A percentile compares a stretch with the other conserved stretches of the same genome.
Evolutionary conservation across 2,888 invertebrate genomes (phyloP).

Genomic region (Ochlodes sylvanus): DNA sequence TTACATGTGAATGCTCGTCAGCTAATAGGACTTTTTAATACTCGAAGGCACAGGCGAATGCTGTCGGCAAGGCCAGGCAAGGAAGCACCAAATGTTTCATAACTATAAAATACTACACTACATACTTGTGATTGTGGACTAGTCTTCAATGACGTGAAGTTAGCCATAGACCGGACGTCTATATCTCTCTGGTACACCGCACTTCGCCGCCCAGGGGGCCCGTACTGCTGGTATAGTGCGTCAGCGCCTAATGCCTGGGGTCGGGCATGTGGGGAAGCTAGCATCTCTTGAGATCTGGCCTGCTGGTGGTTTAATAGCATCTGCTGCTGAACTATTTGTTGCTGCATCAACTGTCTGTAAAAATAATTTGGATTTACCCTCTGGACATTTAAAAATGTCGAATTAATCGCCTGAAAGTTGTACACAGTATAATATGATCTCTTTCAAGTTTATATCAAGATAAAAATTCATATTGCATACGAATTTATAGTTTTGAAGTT

Average conservation of each 20-base stretch:
- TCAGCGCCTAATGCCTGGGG: constrained; percentile 77
- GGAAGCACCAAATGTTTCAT: too few relatives aligned
- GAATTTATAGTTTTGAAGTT: too few relatives aligned
- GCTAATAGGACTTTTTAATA: too few relatives aligned
- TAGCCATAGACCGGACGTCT: constrained; percentile 76
- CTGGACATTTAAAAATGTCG: too few relatives aligned
- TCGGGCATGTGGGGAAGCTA: constrained; percentile 68
- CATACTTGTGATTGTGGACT: constrained; percentile 71
- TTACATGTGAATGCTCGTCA: too few relatives aligned
- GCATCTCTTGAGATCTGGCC: constrained; percentile 85
- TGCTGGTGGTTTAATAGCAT: constrained; percentile 75
- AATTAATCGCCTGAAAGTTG: too few relatives aligned
- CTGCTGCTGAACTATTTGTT: constrained; percentile 80
- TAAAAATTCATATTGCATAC: too few relatives aligned
- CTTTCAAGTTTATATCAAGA: too few relatives aligned
- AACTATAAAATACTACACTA: too few relatives aligned
- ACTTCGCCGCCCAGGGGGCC: constrained; percentile 74
- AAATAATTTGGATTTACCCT: constrained; percentile 1
- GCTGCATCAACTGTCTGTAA: constrained; percentile 75
- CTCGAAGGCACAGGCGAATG: too few relatives aligned
- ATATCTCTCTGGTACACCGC: constrained; percentile 76
- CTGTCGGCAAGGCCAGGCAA: too few relatives aligned
- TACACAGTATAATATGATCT: too few relatives aligned
- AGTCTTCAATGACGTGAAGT: constrained; percentile 77
- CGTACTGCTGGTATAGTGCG: constrained; percentile 79